Conservation (phyloP, 2,888 invertebrate genomes). For the Punctoribates punctum region DNA sequence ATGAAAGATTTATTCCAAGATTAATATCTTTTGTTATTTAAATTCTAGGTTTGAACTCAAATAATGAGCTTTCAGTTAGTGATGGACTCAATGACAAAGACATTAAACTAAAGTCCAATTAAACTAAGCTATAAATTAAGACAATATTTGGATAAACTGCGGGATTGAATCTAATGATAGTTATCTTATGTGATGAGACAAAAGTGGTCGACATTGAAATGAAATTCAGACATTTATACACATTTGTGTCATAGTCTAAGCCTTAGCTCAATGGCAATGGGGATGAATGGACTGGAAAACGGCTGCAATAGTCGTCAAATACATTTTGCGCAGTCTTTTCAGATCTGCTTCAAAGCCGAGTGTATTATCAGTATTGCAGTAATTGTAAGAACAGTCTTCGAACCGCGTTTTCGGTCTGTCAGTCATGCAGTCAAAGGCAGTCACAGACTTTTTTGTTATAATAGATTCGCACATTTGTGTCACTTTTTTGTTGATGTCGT, state of each 20-base stretch:
- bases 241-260: neutral
- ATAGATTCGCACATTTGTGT: conserved; percentile 3
- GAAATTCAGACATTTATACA: neutral
- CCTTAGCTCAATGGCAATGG: neutral
- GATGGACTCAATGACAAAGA: no score
- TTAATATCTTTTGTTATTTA: no score
- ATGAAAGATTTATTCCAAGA: no score
- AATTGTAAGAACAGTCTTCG: conserved; percentile 9
- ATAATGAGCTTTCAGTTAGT: no score
- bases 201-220: neutral
- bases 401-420: conserved; percentile 10
- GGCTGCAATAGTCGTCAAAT: neutral
- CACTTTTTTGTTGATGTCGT: neutral
- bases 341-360: neutral
- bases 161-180: neutral
- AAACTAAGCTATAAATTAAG: neutral
- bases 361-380: conserved; percentile 7
- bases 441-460: conserved; percentile 16
- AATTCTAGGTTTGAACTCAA: no score
- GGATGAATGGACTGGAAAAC: conserved; percentile 14
- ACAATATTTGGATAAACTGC: neutral
- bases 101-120: neutral
- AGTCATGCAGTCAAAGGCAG: no score
- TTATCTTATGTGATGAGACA: neutral
- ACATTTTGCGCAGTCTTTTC: conserved; percentile 5